Base-by-base conservation (phyloP, 2,113 vertebrate species). In the Drymodes brunneopygia region DNA sequence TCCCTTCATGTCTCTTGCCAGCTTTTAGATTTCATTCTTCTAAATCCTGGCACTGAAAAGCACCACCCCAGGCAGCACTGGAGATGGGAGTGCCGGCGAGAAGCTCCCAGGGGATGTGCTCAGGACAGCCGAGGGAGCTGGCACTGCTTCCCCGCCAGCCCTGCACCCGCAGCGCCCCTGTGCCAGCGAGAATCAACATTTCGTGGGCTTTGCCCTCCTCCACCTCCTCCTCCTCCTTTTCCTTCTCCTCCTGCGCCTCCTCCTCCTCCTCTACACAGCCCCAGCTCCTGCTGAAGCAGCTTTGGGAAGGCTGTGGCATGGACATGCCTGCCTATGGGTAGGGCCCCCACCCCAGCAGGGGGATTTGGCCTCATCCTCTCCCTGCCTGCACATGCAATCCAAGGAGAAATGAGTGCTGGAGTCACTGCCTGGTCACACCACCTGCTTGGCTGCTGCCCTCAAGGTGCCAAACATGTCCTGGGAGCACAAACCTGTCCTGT, bases 401-500 rank as follows among this genome's bases (percentile, higher is more conserved):
- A 6, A 62, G 53, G 47, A 38, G 79, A 71, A 77, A 77, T 9
- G 3, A 6, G 35, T 10, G 70, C 11, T 8, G 58, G 48, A 28
- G 58, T 24, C 29, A 27, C 71, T 29, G 5, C 11, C 31, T 38
- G 50, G 17, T 61, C 2, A 7, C 1, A 2, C 29, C 18, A n/a
- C 44, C 38, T 0, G 1, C 77, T 74, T 19, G 3, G 51, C 51
- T 20, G 4, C 27, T 45, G 71, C 56, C 61, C 66, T 62, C 7
- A 1, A 58, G 78, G 51, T 70, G 56, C 40, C 54, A 44, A 62
- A 47, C 0, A 0, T 42, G 24, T 74, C 47, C 75, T 21, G 57
- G 77, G 35, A 54, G 3, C 33, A 51, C 7, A 15, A 58, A 2
- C 15, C 1, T 2, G 0, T 5, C 10, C 1, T 0, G 0, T 38